These are phyloP conservation scores for Ceratosolen solmsi DNA, from an alignment of 1,140 invertebrate species.

Conservation along the genomic window DNA sequence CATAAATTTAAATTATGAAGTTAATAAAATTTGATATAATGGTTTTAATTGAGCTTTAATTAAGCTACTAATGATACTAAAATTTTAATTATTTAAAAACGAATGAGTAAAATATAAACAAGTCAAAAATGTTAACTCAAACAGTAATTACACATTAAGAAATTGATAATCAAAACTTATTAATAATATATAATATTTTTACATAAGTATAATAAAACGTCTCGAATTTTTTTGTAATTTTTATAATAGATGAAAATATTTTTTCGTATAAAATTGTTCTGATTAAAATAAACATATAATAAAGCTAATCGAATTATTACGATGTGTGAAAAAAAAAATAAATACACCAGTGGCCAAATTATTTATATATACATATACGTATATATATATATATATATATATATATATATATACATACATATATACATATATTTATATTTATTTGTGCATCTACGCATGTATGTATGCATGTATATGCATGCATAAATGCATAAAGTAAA, in stretches of 20 bases:
- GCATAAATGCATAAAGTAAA: slow-evolving; percentile 5
- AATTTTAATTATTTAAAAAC: not conserved
- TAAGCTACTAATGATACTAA: not conserved
- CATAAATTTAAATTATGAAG: slow-evolving; percentile 21
- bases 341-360: slow-evolving; percentile 47
- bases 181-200: slow-evolving; percentile 37
- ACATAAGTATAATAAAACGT: slow-evolving; percentile 13
- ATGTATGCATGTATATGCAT: too few species aligned
- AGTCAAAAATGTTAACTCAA: not conserved
- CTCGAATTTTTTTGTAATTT: slow-evolving; percentile 18
- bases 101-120: not conserved
- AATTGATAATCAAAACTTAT: slow-evolving; percentile 32
- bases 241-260: slow-evolving; percentile 41
- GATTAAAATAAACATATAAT: slow-evolving; percentile 27
- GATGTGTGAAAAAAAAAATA: not conserved
- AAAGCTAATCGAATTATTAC: slow-evolving; percentile 34
- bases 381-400: too few species aligned
- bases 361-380: slow-evolving; percentile 32
- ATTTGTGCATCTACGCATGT: too few species aligned
- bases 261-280: slow-evolving; percentile 38
- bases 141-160: not conserved
- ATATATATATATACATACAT: too few species aligned
- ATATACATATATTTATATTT: too few species aligned
- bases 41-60: not conserved
- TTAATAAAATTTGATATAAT: not conserved